phyloP scores from a whole-genome alignment of 2,888 invertebrate species.

The Geophilus truncorum region DNA sequence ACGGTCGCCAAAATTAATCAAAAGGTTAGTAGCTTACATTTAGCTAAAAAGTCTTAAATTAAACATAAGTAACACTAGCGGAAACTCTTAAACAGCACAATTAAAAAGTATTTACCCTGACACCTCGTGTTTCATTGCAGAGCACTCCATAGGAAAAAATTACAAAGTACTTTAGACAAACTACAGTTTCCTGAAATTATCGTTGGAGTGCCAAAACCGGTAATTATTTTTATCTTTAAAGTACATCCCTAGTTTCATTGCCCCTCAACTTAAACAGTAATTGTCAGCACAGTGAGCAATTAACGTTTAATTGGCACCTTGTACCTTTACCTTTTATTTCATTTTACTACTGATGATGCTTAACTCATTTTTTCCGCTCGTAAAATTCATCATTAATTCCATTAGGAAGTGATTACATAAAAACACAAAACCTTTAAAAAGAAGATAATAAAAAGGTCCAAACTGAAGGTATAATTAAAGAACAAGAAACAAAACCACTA shows the following conservation, averaged over 20 bases:
- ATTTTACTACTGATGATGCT: conserved; percentile 30
- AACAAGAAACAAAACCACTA: background rate
- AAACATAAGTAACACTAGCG: conserved; percentile 55
- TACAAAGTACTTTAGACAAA: conserved; percentile 58
- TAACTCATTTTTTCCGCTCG: conserved; percentile 30
- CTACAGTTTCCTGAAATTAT: conserved; percentile 61
- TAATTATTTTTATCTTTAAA: conserved; percentile 36
- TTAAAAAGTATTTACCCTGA: background rate
- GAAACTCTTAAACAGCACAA: background rate
- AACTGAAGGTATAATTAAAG: background rate
- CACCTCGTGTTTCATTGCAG: conserved; percentile 52
- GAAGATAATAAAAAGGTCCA: background rate
- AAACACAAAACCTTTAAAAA: too few species aligned
- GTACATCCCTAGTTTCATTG: background rate
- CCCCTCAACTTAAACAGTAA: background rate
- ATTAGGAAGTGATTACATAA: background rate
- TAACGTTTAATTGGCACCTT: background rate
- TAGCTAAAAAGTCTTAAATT: too few species aligned
- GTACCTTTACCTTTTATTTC: background rate
- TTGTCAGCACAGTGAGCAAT: background rate
- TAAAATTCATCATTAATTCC: background rate
- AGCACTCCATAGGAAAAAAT: conserved; percentile 60
- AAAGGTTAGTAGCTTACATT: too few species aligned
- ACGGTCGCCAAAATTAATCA: conserved; percentile 56
- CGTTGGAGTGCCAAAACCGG: conserved; percentile 51